A percentile compares a stretch with the other conserved stretches of the same genome.
Evolutionary conservation across 1,140 invertebrate species (phyloP).

Genomic region (Apocrypta bakeri): DNA sequence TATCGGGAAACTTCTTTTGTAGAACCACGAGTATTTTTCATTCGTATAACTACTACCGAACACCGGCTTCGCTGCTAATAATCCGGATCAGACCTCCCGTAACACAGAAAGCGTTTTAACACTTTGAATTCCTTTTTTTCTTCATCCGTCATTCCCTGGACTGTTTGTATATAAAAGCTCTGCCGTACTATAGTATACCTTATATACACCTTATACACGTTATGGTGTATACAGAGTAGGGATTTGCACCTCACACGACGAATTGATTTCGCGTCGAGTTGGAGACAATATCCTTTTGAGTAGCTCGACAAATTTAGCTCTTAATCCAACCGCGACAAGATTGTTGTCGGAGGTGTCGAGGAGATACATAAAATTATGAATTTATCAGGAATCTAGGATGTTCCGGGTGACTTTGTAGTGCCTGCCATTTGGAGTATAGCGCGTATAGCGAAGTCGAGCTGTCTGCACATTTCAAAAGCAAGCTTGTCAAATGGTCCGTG

Average conservation of each 20-base stretch:
- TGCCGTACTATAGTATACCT: neutral
- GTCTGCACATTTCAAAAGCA: neutral
- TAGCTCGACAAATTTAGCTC: conserved; percentile 44
- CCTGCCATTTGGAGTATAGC: no score
- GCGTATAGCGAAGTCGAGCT: no score
- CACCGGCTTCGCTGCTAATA: conserved; percentile 58
- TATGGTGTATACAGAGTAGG: no score
- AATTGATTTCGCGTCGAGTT: neutral
- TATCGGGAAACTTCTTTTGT: neutral
- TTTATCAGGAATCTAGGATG: conserved; percentile 12
- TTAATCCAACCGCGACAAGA: conserved; percentile 38
- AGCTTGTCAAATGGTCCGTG: neutral
- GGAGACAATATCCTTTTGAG: neutral
- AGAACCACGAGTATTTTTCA: neutral
- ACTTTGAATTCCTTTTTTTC: neutral
- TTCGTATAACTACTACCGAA: conserved; percentile 52
- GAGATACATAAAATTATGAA: conserved; percentile 38
- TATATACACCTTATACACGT: neutral
- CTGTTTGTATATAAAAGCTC: no score
- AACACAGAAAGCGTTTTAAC: conserved; percentile 68
- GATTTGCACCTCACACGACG: conserved; percentile 1
- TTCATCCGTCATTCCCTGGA: no score
- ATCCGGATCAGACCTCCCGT: conserved; percentile 65
- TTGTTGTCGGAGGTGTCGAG: neutral
- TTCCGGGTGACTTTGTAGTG: neutral